Evolutionary conservation across 2,797 vertebrate species (phyloP).

Genomic region (Periophthalmus magnuspinnatus): DNA sequence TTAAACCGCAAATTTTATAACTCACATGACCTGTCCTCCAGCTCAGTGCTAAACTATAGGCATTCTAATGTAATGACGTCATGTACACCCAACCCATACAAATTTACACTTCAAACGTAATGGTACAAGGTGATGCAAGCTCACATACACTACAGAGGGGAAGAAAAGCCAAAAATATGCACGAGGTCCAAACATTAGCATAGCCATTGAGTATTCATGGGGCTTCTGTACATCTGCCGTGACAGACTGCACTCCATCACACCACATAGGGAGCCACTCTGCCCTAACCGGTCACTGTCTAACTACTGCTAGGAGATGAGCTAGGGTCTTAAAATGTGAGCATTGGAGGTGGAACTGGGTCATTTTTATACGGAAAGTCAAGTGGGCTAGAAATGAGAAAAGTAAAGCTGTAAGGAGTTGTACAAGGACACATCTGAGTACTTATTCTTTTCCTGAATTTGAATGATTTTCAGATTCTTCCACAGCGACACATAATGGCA

Average conservation of each 20-base stretch:
- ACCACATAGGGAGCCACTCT: constrained; percentile 24
- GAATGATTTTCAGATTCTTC: not conserved
- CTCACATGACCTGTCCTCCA: no score
- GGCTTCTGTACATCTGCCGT: constrained; percentile 32
- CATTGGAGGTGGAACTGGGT: not conserved
- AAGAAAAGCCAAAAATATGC: constrained; percentile 15
- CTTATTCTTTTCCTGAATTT: not conserved
- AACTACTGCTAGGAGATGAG: constrained; percentile 13
- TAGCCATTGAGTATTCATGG: constrained; percentile 30
- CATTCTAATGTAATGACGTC: no score
- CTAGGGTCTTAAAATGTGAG: constrained; percentile 20
- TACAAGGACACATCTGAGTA: not conserved
- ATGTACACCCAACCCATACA: constrained; percentile 6
- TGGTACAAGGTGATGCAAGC: constrained; percentile 19
- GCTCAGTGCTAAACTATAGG: no score
- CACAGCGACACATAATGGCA: not conserved
- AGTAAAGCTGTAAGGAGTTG: not conserved
- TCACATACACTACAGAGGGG: constrained; percentile 6
- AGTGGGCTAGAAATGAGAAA: not conserved
- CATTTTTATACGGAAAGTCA: not conserved
- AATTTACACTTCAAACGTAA: constrained; percentile 21
- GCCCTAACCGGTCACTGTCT: constrained; percentile 25
- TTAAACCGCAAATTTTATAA: no score
- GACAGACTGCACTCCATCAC: constrained; percentile 47
- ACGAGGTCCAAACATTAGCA: constrained; percentile 19